Evolutionary conservation across 92 coral and sea anemone genomes (phyloP).

Genomic region (Anthopleura xanthogrammica): DNA sequence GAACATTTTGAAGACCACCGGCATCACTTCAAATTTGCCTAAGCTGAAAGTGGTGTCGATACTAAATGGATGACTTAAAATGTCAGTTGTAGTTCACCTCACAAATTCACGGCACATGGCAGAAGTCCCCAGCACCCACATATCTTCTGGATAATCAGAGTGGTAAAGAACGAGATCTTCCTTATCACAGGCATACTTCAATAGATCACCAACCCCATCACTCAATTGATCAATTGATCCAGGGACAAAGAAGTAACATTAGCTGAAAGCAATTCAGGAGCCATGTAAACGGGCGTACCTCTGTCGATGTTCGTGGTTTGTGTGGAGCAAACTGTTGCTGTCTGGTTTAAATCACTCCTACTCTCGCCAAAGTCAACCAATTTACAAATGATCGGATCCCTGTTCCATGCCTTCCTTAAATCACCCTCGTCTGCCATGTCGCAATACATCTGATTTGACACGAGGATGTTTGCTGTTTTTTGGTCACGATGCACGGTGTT

Average conservation of each 20-base stretch:
- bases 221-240: slow-evolving; percentile 33
- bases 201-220: slow-evolving; percentile 45
- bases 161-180: slow-evolving; percentile 37
- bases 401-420: slow-evolving; percentile 33
- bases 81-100: slow-evolving; percentile 28
- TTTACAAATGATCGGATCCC: slow-evolving; percentile 52
- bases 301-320: slow-evolving; percentile 47
- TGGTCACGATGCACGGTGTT: slow-evolving; percentile 41
- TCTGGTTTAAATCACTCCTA: slow-evolving; percentile 43
- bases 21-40: slow-evolving; percentile 63
- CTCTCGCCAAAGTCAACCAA: slow-evolving; percentile 61
- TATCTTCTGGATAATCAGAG: slow-evolving; percentile 56
- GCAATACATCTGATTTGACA: slow-evolving; percentile 40
- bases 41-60: slow-evolving; percentile 54
- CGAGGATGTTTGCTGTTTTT: slow-evolving; percentile 31
- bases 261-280: slow-evolving; percentile 40
- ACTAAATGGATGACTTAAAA: slow-evolving; percentile 29
- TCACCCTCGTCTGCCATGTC: slow-evolving; percentile 4
- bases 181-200: slow-evolving; percentile 37
- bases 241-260: slow-evolving; percentile 21
- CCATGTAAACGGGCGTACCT: slow-evolving; percentile 57
- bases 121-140: slow-evolving; percentile 49
- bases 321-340: slow-evolving; percentile 50
- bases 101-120: slow-evolving; percentile 46
- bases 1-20: slow-evolving; percentile 44